Base-by-base conservation (phyloP, 2,888 invertebrate genomes). In the Microctonus hyperodae region DNA sequence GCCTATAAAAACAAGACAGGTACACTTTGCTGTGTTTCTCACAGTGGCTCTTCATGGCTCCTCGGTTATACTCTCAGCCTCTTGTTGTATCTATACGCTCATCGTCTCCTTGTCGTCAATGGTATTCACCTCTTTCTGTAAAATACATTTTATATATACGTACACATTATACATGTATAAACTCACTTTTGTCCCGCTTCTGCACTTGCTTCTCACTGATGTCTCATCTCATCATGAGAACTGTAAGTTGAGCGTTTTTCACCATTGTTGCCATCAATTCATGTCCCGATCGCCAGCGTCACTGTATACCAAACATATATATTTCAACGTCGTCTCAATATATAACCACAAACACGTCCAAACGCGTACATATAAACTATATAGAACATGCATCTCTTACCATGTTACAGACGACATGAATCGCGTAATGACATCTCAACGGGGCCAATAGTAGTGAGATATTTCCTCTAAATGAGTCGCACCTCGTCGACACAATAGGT, bases 1-100 rank as follows among this genome's bases (percentile, higher is more conserved):
- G 80, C 81, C 81, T 83, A 82, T 81, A 83, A 83, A 83, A 83
- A 83, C 83, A 83, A 83, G 83, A 83, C 83, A 81, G 82, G 81
- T 83, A 82, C 82, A 83, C 82, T 82, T 81, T 79, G 79, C 74
- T 78, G 79, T 44, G 44, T 76, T 81, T 81, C 80, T 81, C 81
- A 79, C 83, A 78, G 83, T 82, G 82, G 83, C 82, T 82, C 80
- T 77, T 81, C 80, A 44, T 20, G 44, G 44, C 16, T 44, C 16
- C 16, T n/a, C 44, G 44, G 16, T 20, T 44, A 6, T 16, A 44
- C 44, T 16, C 78, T 80, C 79, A 74, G 20, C 75, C 76, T 79
- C 79, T 79, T 76, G 64, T 64, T 68, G n/a, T 33, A 65, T 59
- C 20, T 48, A 56, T 57, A 58, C 48, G 31, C 53, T 61, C 67